Conservation (phyloP, 2,888 invertebrate genomes). For the Ornithoptera alexandrae region DNA sequence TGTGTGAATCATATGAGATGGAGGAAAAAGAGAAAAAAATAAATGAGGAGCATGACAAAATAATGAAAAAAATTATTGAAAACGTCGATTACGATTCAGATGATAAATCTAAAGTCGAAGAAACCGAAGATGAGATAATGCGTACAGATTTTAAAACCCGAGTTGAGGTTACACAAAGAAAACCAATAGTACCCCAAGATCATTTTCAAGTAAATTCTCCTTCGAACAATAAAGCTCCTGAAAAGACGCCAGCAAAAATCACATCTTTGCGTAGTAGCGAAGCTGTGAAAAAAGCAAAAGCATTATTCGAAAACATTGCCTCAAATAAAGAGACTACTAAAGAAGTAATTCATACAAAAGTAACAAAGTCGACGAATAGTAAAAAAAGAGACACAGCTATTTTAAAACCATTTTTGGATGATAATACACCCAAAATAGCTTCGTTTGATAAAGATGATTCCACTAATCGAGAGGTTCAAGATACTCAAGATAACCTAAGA, state of each 20-base stretch:
- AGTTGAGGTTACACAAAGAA: constrained; percentile 44
- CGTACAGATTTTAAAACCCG: constrained; percentile 34
- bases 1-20: constrained; percentile 54
- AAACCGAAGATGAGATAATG: constrained; percentile 35
- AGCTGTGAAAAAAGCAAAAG: constrained; percentile 85
- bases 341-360: constrained; percentile 45
- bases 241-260: constrained; percentile 56
- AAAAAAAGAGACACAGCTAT: constrained; percentile 50
- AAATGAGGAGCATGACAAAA: constrained; percentile 71
- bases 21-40: constrained; percentile 65
- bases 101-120: constrained; percentile 35
- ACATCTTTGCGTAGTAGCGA: constrained; percentile 79
- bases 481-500: constrained; percentile 38
- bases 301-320: constrained; percentile 84
- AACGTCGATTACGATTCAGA: constrained; percentile 48
- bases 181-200: constrained; percentile 50
- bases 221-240: constrained; percentile 41
- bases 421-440: constrained; percentile 44
- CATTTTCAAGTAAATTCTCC: constrained; percentile 44
- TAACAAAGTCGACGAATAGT: constrained; percentile 67
- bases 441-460: constrained; percentile 46
- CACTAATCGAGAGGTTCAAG: constrained; percentile 27
- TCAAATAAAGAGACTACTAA: constrained; percentile 58
- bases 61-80: constrained; percentile 60
- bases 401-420: constrained; percentile 49